Evolutionary conservation across 2,888 invertebrate genomes (phyloP), one percentile per base, ranked within the genome.

Genomic region (Trichopoda pennipes): DNA sequence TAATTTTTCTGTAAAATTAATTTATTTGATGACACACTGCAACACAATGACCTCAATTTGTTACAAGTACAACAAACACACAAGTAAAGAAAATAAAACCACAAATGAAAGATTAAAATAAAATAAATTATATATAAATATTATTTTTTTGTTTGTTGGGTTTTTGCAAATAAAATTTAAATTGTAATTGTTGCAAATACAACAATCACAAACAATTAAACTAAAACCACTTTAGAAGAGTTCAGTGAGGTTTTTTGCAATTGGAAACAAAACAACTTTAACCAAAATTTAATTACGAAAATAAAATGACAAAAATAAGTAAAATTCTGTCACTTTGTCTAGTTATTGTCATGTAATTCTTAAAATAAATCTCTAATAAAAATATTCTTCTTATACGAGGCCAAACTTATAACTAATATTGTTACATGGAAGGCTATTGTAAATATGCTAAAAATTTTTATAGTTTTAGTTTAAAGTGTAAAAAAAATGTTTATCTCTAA

Each of bases 161-260:
- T 47, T 19, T 49, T n/a, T 23, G 2, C 19, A 72, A 60, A 60
- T 19, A 61, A 53, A 60, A 60, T 3, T 60, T 4, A n/a, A 49
- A 1, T 76, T 38, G 17, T 56, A 19, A 23, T 61, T 17, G 32
- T 12, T 35, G 23, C 53, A 51, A 51, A 38, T 44, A 32, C 53
- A 53, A 51, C 64, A 70, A 75, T 63, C 56, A 76, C 51, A 60
- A 80, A 68, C 68, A 60, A 70, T 80, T 80, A 70, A 72, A 68
- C 23, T 35, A 60, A 69, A 81, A 73, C 72, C 64, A 78, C 53
- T 58, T 55, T 35, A 19, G 58, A 78, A 60, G 55, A 32, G 28
- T 74, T 47, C 12, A 68, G n/a, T n/a, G 12, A 44, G 74, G 32
- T 72, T 60, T 66, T n/a, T n/a, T 28, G n/a, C 21, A 47, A 72